A percentile compares a stretch with the other conserved stretches of the same genome.
These are phyloP conservation scores for Drosophila tanythrix DNA, from an alignment of 2,888 invertebrate genomes.

Conservation along the genomic window DNA sequence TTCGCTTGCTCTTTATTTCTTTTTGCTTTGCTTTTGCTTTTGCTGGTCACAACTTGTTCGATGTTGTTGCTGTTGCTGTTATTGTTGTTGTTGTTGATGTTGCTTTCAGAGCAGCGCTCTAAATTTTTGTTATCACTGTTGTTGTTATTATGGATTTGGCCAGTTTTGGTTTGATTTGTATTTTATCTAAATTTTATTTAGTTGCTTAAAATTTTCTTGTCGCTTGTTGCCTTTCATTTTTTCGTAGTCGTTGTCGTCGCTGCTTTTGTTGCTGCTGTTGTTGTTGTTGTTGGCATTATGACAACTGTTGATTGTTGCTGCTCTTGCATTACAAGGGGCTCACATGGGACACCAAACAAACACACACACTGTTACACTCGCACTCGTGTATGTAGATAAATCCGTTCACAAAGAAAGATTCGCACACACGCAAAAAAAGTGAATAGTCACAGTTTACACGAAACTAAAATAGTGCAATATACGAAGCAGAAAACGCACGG, in stretches of 20 bases:
- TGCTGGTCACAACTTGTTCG: constrained; percentile 21
- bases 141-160: constrained; percentile 17
- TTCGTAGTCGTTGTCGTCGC: constrained; percentile 36
- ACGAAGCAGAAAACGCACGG: constrained; percentile 62
- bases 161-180: constrained; percentile 39
- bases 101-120: constrained; percentile 41
- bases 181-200: constrained; percentile 71
- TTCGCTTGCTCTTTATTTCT: constrained; percentile 34
- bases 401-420: constrained; percentile 63
- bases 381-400: constrained; percentile 42
- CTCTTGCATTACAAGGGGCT: constrained; percentile 45
- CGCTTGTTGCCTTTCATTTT: constrained; percentile 68
- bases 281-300: constrained; percentile 55
- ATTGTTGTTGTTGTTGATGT: constrained; percentile 3
- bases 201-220: constrained; percentile 65
- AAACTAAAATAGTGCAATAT: constrained; percentile 50
- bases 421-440: constrained; percentile 44
- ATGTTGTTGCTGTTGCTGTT: constrained; percentile 21
- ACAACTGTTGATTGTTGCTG: constrained; percentile 45
- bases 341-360: constrained; percentile 53
- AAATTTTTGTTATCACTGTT: constrained; percentile 26
- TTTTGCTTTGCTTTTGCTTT: constrained; percentile 19
- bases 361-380: constrained; percentile 3
- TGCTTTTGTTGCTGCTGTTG: constrained; percentile 22
- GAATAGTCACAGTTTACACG: constrained; percentile 60